Base-by-base conservation (phyloP, 2,797 vertebrate genomes). In the Pteropus rufus region DNA sequence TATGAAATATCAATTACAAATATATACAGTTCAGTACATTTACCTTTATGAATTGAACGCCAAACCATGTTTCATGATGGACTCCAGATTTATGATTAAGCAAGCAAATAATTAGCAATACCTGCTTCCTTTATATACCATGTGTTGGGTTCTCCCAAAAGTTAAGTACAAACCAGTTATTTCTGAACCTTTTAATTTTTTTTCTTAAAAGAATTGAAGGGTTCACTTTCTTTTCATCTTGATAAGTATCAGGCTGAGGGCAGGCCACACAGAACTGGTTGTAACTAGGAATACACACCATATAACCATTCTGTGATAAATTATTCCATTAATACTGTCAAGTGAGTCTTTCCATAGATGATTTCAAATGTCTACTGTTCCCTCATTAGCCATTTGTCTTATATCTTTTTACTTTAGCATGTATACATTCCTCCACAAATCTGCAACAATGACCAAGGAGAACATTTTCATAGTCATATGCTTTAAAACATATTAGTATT, bases 291-390 rank as follows among this genome's bases (percentile, higher is more conserved):
- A 81, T 60, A n/a, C 70, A 82, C 36, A 34, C 41, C 52, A 85
- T 83, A 95, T 86, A 88, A 95, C 90, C 82, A 94, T 65, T 67
- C 67, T 72, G 70, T 95, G 95, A 98, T 62, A 97, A 98, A 97
- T 97, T 86, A 94, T 34, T 15, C 73, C 26, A 91, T 95, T 93
- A 97, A 94, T 95, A 96, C 72, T 36, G 75, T 89, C 60, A 64
- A 72, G 64, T 70, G 60, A 82, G 4, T 69, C 41, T 91, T 98
- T 84, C 72, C n/a, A 64, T 54, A 83, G 62, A 93, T 19, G 85
- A 96, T 52, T 81, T 93, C 24, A 87, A 70, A 81, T 49, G 49
- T 16, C 49, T 49, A 49, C 49, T 49, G 49, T 56, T 0, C 41
- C 72, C 89, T 80, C 72, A 70, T 46, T 76, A 97, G 58, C 70